Evolutionary conservation across 2,797 vertebrate species (phyloP).

Genomic region (Eptatretus atami): DNA sequence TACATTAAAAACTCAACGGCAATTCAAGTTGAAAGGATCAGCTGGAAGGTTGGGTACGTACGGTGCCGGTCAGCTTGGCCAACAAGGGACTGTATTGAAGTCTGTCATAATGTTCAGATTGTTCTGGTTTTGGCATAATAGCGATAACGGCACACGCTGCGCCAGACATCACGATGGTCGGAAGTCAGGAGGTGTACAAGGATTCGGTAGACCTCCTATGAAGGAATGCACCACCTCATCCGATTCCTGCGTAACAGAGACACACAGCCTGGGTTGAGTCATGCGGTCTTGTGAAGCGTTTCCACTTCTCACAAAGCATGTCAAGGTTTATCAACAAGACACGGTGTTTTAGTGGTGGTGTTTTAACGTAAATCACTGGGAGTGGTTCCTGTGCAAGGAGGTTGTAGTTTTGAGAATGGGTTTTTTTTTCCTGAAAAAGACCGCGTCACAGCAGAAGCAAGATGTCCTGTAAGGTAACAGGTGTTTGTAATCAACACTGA

Average conservation of each 20-base stretch:
- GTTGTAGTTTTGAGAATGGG: too few species aligned
- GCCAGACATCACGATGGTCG: constrained; percentile 45
- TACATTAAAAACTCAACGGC: too few species aligned
- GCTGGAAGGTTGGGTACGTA: constrained; percentile 17
- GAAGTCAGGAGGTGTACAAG: constrained; percentile 57
- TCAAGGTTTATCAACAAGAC: too few species aligned
- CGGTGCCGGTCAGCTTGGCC: constrained; percentile 46
- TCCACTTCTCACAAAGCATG: too few species aligned
- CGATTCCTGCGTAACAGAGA: constrained; percentile 24
- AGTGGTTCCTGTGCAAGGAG: too few species aligned
- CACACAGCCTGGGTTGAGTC: constrained; percentile 8
- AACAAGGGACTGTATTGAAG: constrained; percentile 39
- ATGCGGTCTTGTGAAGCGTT: constrained; percentile 8
- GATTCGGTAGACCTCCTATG: constrained; percentile 53
- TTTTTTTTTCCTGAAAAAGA: too few species aligned
- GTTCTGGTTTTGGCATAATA: constrained; percentile 60
- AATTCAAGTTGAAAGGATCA: neutral
- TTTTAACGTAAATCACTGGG: too few species aligned
- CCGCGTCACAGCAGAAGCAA: too few species aligned
- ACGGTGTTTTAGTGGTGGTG: too few species aligned
- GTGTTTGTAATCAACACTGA: too few species aligned
- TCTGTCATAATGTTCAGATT: constrained; percentile 66
- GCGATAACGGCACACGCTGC: constrained; percentile 54
- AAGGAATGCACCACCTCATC: constrained; percentile 65
- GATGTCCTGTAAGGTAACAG: too few species aligned